Base-by-base conservation (phyloP, 2,888 invertebrate genomes). In the Pilophorus perplexus region DNA sequence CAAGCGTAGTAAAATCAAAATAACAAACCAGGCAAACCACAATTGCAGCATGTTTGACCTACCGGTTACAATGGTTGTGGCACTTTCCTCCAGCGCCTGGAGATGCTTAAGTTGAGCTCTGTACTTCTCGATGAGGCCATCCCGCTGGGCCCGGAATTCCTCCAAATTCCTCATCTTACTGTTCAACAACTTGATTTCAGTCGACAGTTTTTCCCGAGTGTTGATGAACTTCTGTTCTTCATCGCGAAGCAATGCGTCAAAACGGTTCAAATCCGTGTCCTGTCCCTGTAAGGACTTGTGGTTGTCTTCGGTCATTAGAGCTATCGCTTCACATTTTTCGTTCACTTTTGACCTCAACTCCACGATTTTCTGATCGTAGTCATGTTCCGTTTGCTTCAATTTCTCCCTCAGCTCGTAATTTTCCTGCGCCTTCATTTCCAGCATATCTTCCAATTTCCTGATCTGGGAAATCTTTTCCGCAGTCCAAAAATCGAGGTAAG, bases 121-220 rank as follows among this genome's bases (percentile, higher is more conserved):
- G 22, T 62, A 22, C 33, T 46, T 44, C 48, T 62, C 62, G n/a
- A 62, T 33, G 20, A 62, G 28, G 6, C 12, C 28, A 5, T 37
- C 46, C 33, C 62, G 14, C 14, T 62, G 25, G n/a, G 18, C 20
- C 5, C 62, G 46, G 20, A 62, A 62, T 20, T 46, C 28, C 18
- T 62, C 62, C 46, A 62, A 28, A 25, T 62, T 48, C 33, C 27
- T 46, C 48, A 62, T 33, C 16, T 62, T 62, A 5, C 27, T 14
- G 22, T 62, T 62, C 20, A 62, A 20, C 3, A 62, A 12, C 33
- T 62, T 62, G 28, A 62, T 62, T 46, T 62, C 62, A 5, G 46
- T 46, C 2, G 46, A 20, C n/a, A 62, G 37, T 62, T 46, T 62
- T 28, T 62, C 48, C 38, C 48, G 14, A 5, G 33, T 33, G 6